Evolutionary conservation across 2,888 invertebrate species (phyloP).

Genomic region (Steromphala cineraria): DNA sequence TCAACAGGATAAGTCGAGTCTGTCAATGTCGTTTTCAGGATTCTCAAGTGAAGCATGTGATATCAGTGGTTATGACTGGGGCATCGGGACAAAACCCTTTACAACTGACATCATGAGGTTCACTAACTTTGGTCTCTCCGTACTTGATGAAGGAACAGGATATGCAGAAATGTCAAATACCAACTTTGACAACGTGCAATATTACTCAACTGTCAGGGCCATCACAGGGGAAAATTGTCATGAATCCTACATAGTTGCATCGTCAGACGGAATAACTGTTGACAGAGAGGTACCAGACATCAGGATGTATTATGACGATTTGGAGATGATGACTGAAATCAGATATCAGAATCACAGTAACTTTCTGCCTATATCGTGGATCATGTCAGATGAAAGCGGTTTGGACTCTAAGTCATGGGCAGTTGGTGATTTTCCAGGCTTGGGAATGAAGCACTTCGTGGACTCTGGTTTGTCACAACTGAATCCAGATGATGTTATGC

Average conservation of each 20-base stretch:
- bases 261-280: conserved; percentile 54
- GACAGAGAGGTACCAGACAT: conserved; percentile 44
- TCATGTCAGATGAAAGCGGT: background rate
- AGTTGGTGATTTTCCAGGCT: background rate
- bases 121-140: conserved; percentile 54
- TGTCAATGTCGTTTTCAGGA: conserved; percentile 57
- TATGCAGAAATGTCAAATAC: conserved; percentile 51
- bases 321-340: background rate
- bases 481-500: background rate
- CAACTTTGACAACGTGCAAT: conserved; percentile 47
- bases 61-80: conserved; percentile 59
- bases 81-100: conserved; percentile 52
- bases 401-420: background rate
- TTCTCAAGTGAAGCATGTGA: conserved; percentile 60
- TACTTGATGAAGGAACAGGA: conserved; percentile 49
- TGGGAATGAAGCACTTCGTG: background rate
- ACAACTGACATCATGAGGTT: conserved; percentile 52
- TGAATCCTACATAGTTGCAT: conserved; percentile 51
- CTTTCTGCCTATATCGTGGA: background rate
- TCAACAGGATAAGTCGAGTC: conserved; percentile 48
- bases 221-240: conserved; percentile 51
- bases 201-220: conserved; percentile 55
- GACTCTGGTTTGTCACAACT: background rate
- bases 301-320: background rate
- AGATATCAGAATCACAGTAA: background rate